Conservation (phyloP, 30 jellyfish, hydroid and myxozoan species). For the Aurelia coerulea region DNA sequence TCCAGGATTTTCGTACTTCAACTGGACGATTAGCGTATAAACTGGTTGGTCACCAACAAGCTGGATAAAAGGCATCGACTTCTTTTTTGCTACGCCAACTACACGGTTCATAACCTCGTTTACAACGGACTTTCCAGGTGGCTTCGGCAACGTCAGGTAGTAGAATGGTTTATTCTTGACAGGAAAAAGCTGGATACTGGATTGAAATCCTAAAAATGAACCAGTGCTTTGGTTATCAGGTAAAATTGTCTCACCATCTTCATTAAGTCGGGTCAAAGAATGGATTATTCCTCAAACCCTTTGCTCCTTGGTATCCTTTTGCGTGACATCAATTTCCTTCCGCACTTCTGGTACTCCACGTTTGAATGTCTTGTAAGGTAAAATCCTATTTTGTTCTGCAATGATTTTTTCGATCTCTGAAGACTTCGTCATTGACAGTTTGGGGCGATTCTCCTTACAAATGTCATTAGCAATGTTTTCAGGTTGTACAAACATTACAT, state of each 20-base stretch:
- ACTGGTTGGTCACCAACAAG: constrained; percentile 55
- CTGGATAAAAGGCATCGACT: constrained; percentile 32
- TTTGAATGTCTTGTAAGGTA: not conserved
- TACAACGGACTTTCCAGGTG: constrained; percentile 18
- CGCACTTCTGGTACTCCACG: constrained; percentile 52
- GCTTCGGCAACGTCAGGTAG: constrained; percentile 33
- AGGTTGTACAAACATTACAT: constrained; percentile 37
- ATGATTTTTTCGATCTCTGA: constrained; percentile 39
- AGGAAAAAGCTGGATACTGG: constrained; percentile 34
- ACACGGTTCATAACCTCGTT: constrained; percentile 1
- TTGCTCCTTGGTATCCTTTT: constrained; percentile 34
- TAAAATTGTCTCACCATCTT: constrained; percentile 26
- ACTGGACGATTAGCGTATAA: constrained; percentile 26
- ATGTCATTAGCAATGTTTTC: constrained; percentile 21
- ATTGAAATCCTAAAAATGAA: constrained; percentile 28
- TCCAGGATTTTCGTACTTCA: not conserved
- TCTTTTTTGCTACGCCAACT: constrained; percentile 18
- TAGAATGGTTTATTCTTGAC: constrained; percentile 46
- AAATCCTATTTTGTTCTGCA: constrained; percentile 40
- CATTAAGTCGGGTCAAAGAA: constrained; percentile 43
- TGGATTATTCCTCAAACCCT: constrained; percentile 42
- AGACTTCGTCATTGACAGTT: constrained; percentile 42
- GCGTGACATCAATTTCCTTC: constrained; percentile 37
- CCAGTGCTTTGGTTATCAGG: constrained; percentile 53
- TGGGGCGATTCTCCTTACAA: constrained; percentile 46